Percentiles rank a stretch among this genome's conserved stretches.
phyloP scores from a whole-genome alignment of 2,797 vertebrate genomes.

The Aselliscus stoliczkanus region DNA sequence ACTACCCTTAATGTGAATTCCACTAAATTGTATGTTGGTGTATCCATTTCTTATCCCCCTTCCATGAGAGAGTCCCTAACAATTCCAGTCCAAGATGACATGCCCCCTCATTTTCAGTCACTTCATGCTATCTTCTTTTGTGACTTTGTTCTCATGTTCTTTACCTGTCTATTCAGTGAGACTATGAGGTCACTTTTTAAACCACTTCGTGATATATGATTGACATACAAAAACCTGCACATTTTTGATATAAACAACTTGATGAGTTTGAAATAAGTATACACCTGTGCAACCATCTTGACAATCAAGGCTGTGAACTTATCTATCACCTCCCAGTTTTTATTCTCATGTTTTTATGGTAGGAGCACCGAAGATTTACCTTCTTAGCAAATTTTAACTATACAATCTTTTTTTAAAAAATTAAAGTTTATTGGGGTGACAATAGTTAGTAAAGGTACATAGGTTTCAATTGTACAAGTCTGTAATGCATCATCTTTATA shows the following conservation, averaged over 20 bases:
- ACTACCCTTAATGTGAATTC: background rate
- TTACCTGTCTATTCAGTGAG: background rate
- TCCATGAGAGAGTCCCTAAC: background rate
- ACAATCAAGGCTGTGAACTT: background rate
- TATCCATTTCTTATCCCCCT: background rate
- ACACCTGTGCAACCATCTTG: background rate
- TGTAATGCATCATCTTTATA: too few species aligned
- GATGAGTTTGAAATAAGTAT: background rate
- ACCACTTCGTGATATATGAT: background rate
- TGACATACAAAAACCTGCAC: background rate
- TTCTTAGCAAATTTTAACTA: background rate
- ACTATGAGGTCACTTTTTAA: background rate
- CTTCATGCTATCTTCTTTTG: background rate
- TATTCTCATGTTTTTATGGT: background rate
- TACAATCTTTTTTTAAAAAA: background rate
- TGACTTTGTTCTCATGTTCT: background rate
- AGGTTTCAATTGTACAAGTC: too few species aligned
- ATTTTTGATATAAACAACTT: background rate
- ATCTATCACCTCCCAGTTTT: background rate
- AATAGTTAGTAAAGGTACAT: too few species aligned
- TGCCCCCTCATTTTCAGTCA: background rate
- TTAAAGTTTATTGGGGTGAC: too few species aligned
- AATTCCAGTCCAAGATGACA: background rate
- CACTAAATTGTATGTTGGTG: background rate
- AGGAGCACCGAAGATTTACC: background rate